Base-by-base conservation (phyloP, 2,797 vertebrate genomes). In the Nothura maculosa region DNA sequence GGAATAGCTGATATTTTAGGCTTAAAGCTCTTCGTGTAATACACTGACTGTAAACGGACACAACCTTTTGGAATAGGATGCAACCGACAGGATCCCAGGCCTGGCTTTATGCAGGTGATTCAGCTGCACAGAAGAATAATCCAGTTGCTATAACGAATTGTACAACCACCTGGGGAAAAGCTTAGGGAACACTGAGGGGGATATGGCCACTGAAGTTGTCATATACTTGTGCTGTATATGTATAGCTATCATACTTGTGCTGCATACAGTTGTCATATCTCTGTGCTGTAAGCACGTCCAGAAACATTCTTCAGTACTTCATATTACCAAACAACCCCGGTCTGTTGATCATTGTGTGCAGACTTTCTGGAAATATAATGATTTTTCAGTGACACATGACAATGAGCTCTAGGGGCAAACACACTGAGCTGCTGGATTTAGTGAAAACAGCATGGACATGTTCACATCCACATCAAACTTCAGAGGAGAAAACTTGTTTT, bases 121-220 rank as follows among this genome's bases (percentile, higher is more conserved):
- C 6, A 19, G 55, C 36, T 30, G 34, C 50, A 15, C 21, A 11
- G 30, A 30, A 38, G 25, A 47, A 85, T 14, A 13, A 54, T 9
- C 48, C 1, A 3, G 50, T 19, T 72, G 48, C 24, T 28, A 54
- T 75, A 36, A 40, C 1, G 1, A 10, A 45, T 34, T 11, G 61
- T 21, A 5, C 52, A 63, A 10, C 34, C 88, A n/a, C 43, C 7
- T 30, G 14, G 42, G 48, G 54, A 55, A 81, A 27, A 54, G 42
- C 20, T n/a, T 63, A 24, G 42, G 1, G 1, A 28, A 28, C 54
- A 10, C 62, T 52, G 19, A 73, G 30, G 12, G n/a, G 0, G 2
- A 45, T 17, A 19, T 0, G 1, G 32, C 78, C 75, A 81, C 32
- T 5, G 36, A 86, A 38, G 38, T 38, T 38, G 38, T 38, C 38